Evolutionary conservation across 2,113 vertebrate species (phyloP).

Genomic region (Piaya cayana): DNA sequence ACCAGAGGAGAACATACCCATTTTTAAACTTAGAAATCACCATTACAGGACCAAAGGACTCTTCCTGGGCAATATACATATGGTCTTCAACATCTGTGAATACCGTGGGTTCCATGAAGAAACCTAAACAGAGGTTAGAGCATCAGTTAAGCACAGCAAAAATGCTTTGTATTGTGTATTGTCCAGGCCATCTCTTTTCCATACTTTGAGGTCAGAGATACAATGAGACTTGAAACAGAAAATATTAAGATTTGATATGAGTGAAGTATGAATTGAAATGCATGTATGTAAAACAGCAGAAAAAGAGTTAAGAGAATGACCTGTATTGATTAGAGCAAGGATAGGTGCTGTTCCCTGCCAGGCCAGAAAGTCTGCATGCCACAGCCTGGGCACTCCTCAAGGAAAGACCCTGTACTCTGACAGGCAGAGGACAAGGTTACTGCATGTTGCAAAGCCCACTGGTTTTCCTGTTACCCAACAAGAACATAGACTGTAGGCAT

Average conservation of each 20-base stretch:
- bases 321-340: neutral
- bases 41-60: constrained; percentile 95
- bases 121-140: constrained; percentile 67
- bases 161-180: neutral
- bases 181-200: neutral
- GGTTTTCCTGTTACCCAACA: neutral
- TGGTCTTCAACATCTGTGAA: constrained; percentile 85
- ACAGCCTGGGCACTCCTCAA: neutral
- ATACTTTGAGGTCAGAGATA: neutral
- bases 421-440: neutral
- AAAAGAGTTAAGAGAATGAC: neutral
- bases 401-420: neutral
- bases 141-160: neutral
- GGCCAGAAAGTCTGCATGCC: neutral
- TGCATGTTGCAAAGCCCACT: neutral
- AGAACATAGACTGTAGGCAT: neutral
- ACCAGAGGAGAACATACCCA: constrained; percentile 78
- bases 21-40: constrained; percentile 94
- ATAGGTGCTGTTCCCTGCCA: neutral
- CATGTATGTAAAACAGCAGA: neutral
- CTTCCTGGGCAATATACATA: constrained; percentile 82
- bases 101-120: constrained; percentile 86
- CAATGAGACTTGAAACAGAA: neutral
- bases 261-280: neutral
- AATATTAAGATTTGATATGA: neutral